These are phyloP conservation scores for Hemaris fuciformis DNA, from an alignment of 2,888 invertebrate genomes.

Conservation along the genomic window DNA sequence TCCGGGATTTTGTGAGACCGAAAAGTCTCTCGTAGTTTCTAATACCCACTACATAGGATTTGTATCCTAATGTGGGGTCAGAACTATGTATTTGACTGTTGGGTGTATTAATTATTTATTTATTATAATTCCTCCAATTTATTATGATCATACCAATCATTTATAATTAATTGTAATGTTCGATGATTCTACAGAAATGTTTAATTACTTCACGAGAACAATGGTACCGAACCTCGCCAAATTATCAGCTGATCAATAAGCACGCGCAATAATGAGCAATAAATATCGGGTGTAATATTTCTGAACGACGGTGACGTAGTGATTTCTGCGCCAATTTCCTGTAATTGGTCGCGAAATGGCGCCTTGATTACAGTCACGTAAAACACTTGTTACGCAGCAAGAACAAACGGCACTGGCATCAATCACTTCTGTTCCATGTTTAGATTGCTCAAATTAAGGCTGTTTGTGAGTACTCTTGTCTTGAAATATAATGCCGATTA, in stretches of 20 bases:
- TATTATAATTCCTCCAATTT: too few species aligned
- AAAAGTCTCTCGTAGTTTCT: too few species aligned
- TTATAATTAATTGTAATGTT: too few species aligned
- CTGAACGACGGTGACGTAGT: conserved; percentile 21
- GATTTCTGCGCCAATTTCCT: conserved; percentile 56
- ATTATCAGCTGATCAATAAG: not conserved
- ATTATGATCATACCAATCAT: too few species aligned
- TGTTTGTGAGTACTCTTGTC: conserved; percentile 48
- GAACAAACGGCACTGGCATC: conserved; percentile 48
- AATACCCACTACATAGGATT: too few species aligned
- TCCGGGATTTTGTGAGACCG: too few species aligned
- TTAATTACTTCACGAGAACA: too few species aligned
- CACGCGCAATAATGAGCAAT: not conserved
- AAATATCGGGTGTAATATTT: conserved; percentile 9
- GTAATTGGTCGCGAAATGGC: conserved; percentile 44
- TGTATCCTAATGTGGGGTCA: too few species aligned
- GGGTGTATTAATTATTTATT: too few species aligned
- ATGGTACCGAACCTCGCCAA: too few species aligned
- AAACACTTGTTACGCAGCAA: conserved; percentile 63
- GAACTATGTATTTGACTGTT: too few species aligned
- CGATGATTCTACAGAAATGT: too few species aligned
- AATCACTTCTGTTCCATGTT: conserved; percentile 61
- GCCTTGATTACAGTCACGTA: conserved; percentile 65
- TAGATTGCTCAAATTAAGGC: conserved; percentile 70
- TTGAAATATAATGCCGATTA: conserved; percentile 67